Conservation (phyloP, 2,888 invertebrate species). For the Eupelmus urozonus region DNA sequence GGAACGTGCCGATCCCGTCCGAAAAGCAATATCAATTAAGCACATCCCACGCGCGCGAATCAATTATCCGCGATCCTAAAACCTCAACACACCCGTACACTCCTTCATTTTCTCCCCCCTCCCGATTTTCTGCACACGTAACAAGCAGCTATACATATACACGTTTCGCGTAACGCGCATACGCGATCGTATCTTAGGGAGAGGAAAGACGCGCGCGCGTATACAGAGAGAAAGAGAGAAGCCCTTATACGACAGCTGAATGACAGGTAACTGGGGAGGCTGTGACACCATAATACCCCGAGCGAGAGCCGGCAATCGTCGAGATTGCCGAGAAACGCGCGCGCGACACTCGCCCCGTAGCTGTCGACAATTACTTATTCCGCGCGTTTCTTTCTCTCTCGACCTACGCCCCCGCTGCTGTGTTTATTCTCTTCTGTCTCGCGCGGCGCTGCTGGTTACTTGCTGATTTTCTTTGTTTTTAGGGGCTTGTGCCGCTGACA, state of each 20-base stretch:
- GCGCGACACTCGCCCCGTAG: neutral
- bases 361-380: constrained; percentile 69
- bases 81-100: neutral
- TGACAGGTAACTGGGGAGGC: constrained; percentile 73
- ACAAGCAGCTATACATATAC: too few relatives aligned
- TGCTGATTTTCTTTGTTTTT: too few relatives aligned
- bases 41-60: neutral
- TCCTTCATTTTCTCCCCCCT: neutral
- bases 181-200: too few relatives aligned
- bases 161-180: too few relatives aligned
- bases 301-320: constrained; percentile 20
- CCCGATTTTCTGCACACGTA: neutral
- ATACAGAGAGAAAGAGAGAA: constrained; percentile 12
- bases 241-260: constrained; percentile 70
- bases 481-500: too few relatives aligned
- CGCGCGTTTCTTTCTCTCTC: constrained; percentile 1
- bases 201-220: neutral
- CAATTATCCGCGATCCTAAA: neutral
- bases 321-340: constrained; percentile 37
- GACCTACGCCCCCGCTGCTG: neutral
- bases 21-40: constrained; percentile 41
- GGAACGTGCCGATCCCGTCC: constrained; percentile 3
- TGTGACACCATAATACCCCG: constrained; percentile 69
- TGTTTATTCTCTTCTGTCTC: neutral
- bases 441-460: neutral